Evolutionary conservation across 1,140 invertebrate genomes (phyloP), one percentile per base, ranked within the genome.

Genomic region (Calosoma granatense): DNA sequence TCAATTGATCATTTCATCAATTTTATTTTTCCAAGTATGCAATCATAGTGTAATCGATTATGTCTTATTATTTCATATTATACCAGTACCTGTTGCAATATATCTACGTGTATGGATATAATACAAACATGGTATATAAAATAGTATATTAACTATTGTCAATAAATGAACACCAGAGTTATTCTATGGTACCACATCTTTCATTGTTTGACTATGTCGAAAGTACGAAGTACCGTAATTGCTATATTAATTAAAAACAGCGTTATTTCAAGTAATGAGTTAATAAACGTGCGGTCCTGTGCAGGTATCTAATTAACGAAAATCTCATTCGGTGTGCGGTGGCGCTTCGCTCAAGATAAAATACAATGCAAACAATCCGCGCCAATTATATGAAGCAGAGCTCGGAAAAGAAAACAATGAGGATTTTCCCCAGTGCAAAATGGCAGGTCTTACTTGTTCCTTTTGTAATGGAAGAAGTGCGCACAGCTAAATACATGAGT

Each of bases 301-400:
- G 26, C n/a, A n/a, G n/a, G n/a, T n/a, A n/a, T 36, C 26, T 36
- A 36, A 36, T 36, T 36, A 36, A 36, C 26, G 26, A 36, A 36
- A 36, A 36, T 36, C 26, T 36, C 26, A 36, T 36, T n/a, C 26
- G 26, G n/a, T 36, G 26, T 36, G n/a, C 26, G 26, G 6, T n/a
- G 6, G 26, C 26, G 26, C n/a, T 36, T 36, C 26, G n/a, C n/a
- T 9, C 26, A n/a, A 6, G 26, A n/a, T 36, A 36, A 36, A 36
- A 17, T 17, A 47, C 41, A 47, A 47, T 47, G 41, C 41, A 47
- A 47, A 47, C 41, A 47, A 47, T 47, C 41, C 15, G 17, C 41
- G 15, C 41, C 41, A 47, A 47, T 47, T 47, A 47, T 47, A 17
- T 17, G 6, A 17, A 11, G 41, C 41, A 47, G 41, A 11, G 41